These are phyloP conservation scores for Cnemophilus loriae DNA, from an alignment of 2,113 vertebrate species.

Conservation along the genomic window DNA sequence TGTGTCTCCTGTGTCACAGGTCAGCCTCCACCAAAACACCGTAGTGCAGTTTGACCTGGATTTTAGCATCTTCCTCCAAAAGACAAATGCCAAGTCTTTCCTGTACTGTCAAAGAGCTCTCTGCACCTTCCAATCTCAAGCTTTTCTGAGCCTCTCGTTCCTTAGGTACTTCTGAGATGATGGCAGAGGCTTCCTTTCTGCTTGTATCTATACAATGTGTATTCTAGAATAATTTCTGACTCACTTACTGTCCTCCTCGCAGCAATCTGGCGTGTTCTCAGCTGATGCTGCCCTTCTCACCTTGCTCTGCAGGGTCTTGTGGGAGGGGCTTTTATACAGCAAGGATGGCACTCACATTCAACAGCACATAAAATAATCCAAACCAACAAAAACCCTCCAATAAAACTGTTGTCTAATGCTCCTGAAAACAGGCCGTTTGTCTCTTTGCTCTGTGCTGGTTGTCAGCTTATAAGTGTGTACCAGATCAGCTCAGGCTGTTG, in stretches of 20 bases:
- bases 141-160: neutral
- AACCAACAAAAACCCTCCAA: neutral
- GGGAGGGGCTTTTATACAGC: neutral
- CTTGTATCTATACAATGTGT: neutral
- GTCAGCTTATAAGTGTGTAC: neutral
- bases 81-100: neutral
- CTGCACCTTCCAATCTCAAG: neutral
- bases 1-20: neutral
- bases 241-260: neutral
- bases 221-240: neutral
- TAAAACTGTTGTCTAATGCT: neutral
- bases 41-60: neutral
- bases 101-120: neutral
- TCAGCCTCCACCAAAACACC: neutral
- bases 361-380: rapidly evolving
- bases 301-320: neutral
- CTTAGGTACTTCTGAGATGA: neutral
- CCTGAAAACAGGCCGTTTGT: neutral
- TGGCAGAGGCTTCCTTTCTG: neutral
- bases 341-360: neutral
- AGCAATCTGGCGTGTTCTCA: neutral
- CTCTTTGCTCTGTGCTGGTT: neutral
- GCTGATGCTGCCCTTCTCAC: neutral
- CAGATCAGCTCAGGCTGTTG: neutral
- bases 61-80: neutral